A percentile compares a stretch with the other conserved stretches of the same genome.
Conservation (phyloP, 2,888 invertebrate genomes). For the Proisotoma minuta region DNA sequence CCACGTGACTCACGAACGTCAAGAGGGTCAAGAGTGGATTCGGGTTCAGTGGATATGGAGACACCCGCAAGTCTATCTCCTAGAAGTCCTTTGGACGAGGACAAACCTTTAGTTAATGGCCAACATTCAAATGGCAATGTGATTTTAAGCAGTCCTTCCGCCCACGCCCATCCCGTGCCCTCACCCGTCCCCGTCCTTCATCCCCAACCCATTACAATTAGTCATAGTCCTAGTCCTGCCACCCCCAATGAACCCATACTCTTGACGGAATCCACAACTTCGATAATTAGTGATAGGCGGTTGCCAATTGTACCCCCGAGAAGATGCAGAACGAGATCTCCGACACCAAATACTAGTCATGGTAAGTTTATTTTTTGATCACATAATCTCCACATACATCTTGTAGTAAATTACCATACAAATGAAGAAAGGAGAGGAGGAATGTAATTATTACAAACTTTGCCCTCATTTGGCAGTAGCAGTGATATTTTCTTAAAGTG, state of each 20-base stretch:
- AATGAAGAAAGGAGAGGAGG: too few relatives aligned
- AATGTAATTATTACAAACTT: too few relatives aligned
- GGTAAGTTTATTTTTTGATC: conserved; percentile 36
- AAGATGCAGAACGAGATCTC: conserved; percentile 44
- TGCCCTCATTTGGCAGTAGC: too few relatives aligned
- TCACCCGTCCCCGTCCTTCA: conserved; percentile 44
- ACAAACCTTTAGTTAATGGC: conserved; percentile 12
- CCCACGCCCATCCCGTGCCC: conserved; percentile 44
- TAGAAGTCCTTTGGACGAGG: conserved; percentile 49
- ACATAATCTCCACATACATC: too few relatives aligned
- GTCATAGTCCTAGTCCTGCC: conserved; percentile 37
- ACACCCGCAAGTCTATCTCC: conserved; percentile 51
- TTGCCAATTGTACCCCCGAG: conserved; percentile 46
- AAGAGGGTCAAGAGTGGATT: conserved; percentile 50
- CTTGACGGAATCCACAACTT: conserved; percentile 44
- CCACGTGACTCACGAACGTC: conserved; percentile 36
- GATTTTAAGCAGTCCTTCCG: conserved; percentile 42
- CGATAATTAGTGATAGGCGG: conserved; percentile 43
- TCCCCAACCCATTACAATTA: conserved; percentile 42
- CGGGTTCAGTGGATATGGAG: conserved; percentile 51
- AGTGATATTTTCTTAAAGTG: too few relatives aligned
- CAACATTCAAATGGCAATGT: conserved; percentile 16
- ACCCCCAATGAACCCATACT: conserved; percentile 43
- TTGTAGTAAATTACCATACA: too few relatives aligned
- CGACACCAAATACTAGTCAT: conserved; percentile 47